Percentiles rank a stretch among this genome's conserved stretches.
phyloP scores from a whole-genome alignment of 2,888 invertebrate genomes.

The Tetramorium bicarinatum region DNA sequence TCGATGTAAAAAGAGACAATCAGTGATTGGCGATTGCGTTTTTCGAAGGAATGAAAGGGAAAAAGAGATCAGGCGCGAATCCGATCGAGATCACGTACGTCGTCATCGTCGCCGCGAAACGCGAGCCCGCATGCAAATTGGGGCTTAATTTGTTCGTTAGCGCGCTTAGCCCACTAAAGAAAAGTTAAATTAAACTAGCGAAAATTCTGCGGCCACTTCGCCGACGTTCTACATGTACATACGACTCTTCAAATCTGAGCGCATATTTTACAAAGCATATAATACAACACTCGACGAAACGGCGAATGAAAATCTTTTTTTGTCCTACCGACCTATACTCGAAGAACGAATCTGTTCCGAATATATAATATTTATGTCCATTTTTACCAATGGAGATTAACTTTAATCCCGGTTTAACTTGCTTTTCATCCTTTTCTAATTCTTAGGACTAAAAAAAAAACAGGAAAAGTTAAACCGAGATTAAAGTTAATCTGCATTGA shows the following conservation, averaged over 20 bases:
- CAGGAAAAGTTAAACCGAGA: too few species aligned
- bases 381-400: too few species aligned
- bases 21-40: conserved; percentile 41
- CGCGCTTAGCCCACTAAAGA: conserved; percentile 40
- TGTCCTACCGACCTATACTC: not conserved
- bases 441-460: too few species aligned
- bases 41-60: too few species aligned
- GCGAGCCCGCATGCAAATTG: conserved; percentile 52
- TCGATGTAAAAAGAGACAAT: conserved; percentile 7
- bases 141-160: conserved; percentile 55
- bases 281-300: not conserved
- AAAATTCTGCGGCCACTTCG: conserved; percentile 30
- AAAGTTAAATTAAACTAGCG: conserved; percentile 53
- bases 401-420: too few species aligned
- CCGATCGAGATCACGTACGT: conserved; percentile 8
- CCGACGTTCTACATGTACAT: conserved; percentile 3
- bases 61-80: not conserved
- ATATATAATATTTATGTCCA: not conserved
- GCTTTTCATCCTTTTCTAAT: too few species aligned
- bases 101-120: conserved; percentile 37
- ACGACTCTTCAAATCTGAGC: conserved; percentile 8
- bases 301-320: not conserved
- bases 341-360: not conserved
- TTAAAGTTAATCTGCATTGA: too few species aligned
- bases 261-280: not conserved